These are phyloP conservation scores for Capitulum mitella DNA, from an alignment of 2,888 invertebrate species.

Conservation along the genomic window DNA sequence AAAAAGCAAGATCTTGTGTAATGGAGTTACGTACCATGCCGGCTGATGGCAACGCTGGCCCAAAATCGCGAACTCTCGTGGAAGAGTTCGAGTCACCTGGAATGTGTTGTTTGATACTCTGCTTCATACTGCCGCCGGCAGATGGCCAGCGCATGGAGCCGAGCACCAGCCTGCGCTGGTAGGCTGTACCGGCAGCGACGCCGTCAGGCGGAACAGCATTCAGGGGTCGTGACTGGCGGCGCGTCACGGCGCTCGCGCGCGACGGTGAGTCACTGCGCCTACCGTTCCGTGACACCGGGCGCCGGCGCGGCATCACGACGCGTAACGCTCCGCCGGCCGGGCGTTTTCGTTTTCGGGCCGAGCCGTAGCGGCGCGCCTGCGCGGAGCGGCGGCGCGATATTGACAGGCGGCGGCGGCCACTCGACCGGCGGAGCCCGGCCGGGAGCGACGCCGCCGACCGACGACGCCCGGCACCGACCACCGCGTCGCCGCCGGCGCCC, in stretches of 20 bases:
- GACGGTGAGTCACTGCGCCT: no score
- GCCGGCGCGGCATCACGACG: no score
- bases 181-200: neutral
- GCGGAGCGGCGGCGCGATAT: neutral
- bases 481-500: no score
- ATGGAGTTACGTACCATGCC: no score
- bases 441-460: no score
- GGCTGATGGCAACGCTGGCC: no score
- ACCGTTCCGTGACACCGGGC: no score
- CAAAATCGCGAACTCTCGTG: no score
- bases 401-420: conserved; percentile 3
- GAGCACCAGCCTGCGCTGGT: neutral
- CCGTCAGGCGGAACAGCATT: neutral
- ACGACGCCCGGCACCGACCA: neutral
- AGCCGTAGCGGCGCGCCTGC: neutral
- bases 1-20: no score
- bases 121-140: neutral
- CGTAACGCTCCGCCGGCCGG: neutral
- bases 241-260: no score
- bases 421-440: neutral
- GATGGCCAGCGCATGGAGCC: neutral
- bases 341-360: neutral
- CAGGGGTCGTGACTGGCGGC: neutral
- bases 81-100: no score
- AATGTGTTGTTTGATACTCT: no score